Evolutionary conservation across 2,888 invertebrate genomes (phyloP).

Genomic region (Ptilodon capucinus): DNA sequence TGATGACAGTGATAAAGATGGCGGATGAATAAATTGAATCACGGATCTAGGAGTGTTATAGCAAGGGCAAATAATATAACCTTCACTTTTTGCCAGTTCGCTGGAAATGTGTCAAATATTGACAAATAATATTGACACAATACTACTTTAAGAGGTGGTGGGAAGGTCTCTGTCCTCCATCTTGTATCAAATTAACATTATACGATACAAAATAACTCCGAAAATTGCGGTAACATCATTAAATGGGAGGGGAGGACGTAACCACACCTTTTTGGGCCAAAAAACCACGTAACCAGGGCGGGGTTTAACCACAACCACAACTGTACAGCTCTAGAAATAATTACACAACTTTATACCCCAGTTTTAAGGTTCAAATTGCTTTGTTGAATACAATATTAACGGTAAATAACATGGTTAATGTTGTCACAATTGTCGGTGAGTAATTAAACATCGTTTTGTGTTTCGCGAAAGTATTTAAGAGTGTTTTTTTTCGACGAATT

Average conservation of each 20-base stretch:
- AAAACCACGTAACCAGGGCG: background rate
- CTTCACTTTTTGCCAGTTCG: no score
- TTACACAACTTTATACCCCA: background rate
- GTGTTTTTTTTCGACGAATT: conserved; percentile 45
- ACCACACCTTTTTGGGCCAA: background rate
- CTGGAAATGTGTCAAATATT: no score
- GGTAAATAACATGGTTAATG: background rate
- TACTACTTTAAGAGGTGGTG: no score
- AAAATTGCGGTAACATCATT: background rate
- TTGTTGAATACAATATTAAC: conserved; percentile 7
- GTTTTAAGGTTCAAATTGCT: background rate
- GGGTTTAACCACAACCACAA: background rate
- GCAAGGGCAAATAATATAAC: no score
- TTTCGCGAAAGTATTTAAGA: conserved; percentile 40
- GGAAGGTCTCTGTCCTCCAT: background rate
- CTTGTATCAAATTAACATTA: background rate
- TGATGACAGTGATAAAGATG: no score
- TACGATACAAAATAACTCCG: background rate
- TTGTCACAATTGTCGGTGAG: conserved; percentile 23
- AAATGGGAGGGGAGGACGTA: background rate
- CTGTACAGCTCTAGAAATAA: background rate
- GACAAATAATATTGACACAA: no score
- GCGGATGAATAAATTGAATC: no score
- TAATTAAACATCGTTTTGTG: conserved; percentile 56
- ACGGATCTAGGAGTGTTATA: no score